These are phyloP conservation scores for Syngnathus floridae DNA, from an alignment of 2,113 vertebrate genomes.

Conservation along the genomic window DNA sequence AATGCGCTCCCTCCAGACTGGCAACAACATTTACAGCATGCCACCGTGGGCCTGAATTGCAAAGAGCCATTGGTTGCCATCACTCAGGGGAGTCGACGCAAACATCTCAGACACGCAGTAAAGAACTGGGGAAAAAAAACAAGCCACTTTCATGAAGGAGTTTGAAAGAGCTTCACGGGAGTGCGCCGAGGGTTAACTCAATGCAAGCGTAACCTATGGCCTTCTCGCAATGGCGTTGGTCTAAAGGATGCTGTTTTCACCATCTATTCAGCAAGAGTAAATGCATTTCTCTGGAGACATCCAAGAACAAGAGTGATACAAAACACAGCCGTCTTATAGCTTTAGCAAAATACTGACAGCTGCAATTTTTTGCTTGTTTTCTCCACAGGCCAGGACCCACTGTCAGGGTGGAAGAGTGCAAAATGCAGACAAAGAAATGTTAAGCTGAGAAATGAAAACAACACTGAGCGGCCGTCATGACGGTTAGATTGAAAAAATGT, in stretches of 20 bases:
- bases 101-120: not conserved
- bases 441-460: too few species aligned
- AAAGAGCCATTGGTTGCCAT: conserved; percentile 12
- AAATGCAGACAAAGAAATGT: not conserved
- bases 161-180: not conserved
- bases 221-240: conserved; percentile 17
- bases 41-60: not conserved
- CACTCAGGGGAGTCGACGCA: conserved; percentile 1
- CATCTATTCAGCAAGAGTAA: conserved; percentile 47
- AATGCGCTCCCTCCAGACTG: conserved; percentile 37
- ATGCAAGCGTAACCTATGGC: conserved; percentile 9
- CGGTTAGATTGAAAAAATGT: too few species aligned
- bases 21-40: conserved; percentile 21
- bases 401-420: not conserved
- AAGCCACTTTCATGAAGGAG: not conserved
- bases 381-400: not conserved
- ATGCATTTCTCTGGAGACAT: conserved; percentile 27
- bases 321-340: conserved; percentile 18
- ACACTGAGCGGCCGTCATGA: too few species aligned
- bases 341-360: conserved; percentile 25
- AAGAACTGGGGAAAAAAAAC: not conserved
- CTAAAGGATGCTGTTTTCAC: conserved; percentile 29
- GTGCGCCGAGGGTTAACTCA: not conserved
- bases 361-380: not conserved
- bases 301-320: conserved; percentile 31